A percentile compares a stretch with the other conserved stretches of the same genome.
Conservation (phyloP, 2,888 invertebrate genomes). For the Tuta absoluta region DNA sequence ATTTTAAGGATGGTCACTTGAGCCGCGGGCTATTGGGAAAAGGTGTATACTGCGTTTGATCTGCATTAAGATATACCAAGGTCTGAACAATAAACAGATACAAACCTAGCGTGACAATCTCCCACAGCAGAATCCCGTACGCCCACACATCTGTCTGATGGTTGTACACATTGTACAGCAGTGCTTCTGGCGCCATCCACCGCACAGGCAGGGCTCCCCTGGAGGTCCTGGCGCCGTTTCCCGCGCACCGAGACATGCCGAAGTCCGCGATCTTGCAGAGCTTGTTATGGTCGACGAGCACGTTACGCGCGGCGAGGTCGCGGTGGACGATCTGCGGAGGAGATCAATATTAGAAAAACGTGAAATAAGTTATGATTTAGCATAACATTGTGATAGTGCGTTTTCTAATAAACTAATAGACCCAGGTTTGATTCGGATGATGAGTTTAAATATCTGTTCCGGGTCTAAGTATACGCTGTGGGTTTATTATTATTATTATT, state of each 20-base stretch:
- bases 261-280: constrained; percentile 94
- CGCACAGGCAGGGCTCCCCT: constrained; percentile 85
- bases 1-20: too few relatives aligned
- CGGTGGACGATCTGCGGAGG: constrained; percentile 89
- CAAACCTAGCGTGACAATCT: constrained; percentile 90
- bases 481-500: too few relatives aligned
- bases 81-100: background rate
- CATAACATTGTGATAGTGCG: too few relatives aligned
- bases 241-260: constrained; percentile 88
- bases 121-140: constrained; percentile 92
- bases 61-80: too few relatives aligned
- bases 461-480: too few relatives aligned
- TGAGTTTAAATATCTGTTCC: too few relatives aligned
- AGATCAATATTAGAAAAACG: constrained; percentile 1
- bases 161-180: constrained; percentile 89
- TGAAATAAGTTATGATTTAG: background rate
- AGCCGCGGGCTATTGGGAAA: too few relatives aligned
- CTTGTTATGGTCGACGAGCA: constrained; percentile 91
- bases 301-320: constrained; percentile 91
- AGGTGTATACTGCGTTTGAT: too few relatives aligned
- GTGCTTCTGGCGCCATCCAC: constrained; percentile 94
- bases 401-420: too few relatives aligned
- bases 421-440: too few relatives aligned
- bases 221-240: constrained; percentile 64
- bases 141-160: constrained; percentile 94